A percentile compares a stretch with the other conserved stretches of the same genome.
Evolutionary conservation across 2,797 vertebrate genomes (phyloP).

Genomic region (Harpagifer antarcticus): DNA sequence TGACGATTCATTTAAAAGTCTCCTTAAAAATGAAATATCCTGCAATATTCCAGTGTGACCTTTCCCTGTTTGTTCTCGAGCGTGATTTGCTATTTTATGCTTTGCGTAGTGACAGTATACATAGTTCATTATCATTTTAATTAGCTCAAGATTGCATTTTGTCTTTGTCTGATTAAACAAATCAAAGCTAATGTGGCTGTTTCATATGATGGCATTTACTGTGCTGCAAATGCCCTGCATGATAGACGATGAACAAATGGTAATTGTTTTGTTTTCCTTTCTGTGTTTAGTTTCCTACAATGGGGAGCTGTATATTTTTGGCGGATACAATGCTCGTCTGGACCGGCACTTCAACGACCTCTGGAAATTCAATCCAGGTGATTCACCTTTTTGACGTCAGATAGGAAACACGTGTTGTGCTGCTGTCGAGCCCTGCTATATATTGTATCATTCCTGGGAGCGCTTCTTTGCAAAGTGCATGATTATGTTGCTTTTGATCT

Average conservation of each 20-base stretch:
- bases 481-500: constrained; percentile 5
- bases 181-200: background rate
- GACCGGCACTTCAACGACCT: constrained; percentile 98
- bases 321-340: constrained; percentile 97
- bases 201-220: constrained; percentile 8
- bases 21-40: background rate
- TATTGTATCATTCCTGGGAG: background rate
- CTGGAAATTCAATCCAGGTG: constrained; percentile 99
- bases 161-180: constrained; percentile 6
- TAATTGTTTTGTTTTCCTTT: constrained; percentile 6
- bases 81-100: constrained; percentile 10
- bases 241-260: background rate
- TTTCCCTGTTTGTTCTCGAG: constrained; percentile 5
- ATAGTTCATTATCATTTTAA: background rate
- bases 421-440: background rate
- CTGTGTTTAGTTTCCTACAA: constrained; percentile 91
- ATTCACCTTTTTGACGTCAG: constrained; percentile 26
- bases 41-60: background rate
- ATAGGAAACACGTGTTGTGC: background rate
- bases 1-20: background rate
- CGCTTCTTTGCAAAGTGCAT: background rate
- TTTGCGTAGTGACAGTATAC: background rate
- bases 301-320: constrained; percentile 96
- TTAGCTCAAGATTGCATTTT: background rate
- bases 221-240: constrained; percentile 21